Base-by-base conservation (phyloP, 2,797 vertebrate species). In the Acridotheres tristis region DNA sequence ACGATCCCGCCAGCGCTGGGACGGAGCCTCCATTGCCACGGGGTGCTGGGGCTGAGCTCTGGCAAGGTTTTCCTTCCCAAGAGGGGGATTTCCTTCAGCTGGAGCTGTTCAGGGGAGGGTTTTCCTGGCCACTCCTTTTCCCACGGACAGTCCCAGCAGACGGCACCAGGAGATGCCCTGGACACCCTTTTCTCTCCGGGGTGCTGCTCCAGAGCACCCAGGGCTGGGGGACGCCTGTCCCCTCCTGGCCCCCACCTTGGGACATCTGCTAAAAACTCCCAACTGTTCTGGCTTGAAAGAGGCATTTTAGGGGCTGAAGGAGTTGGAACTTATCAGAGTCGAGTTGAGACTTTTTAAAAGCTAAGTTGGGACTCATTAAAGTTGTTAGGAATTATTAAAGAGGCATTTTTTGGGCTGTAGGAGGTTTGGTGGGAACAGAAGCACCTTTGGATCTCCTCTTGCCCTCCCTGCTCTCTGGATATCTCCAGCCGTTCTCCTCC, bases 401-500 rank as follows among this genome's bases (percentile, higher is more conserved):
- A 54, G 42, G 30, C 5, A 5, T 59, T 59, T 61, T 48, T 11
- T 50, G 27, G 53, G 18, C 23, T 54, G 16, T 23, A 16, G 59
- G 30, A 72, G 6, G 40, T 14, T 18, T 26, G 45, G 23, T 57
- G 67, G 61, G 51, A 85, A 42, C 7, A 21, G 42, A n/a, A n/a
- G 27, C 42, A 50, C 36, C 22, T 57, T 26, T 63, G 26, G 26
- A 3, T 6, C 34, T 57, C 3, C 8, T 40, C 54, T 29, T 22
- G 30, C 34, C 23, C 62, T 85, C 19, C 16, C 26, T 34, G 23
- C 10, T 40, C 74, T 45, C 62, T 34, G 50, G 30, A 7, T 16
- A 12, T 6, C 26, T n/a, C 43, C 0, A 0, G 17, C 29, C 29
- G 27, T 62, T n/a, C 3, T 0, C 36, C 36, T 47, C 29, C 50